Conservation (phyloP, 2,113 vertebrate genomes). For the Leucoraja erinaceus region DNA sequence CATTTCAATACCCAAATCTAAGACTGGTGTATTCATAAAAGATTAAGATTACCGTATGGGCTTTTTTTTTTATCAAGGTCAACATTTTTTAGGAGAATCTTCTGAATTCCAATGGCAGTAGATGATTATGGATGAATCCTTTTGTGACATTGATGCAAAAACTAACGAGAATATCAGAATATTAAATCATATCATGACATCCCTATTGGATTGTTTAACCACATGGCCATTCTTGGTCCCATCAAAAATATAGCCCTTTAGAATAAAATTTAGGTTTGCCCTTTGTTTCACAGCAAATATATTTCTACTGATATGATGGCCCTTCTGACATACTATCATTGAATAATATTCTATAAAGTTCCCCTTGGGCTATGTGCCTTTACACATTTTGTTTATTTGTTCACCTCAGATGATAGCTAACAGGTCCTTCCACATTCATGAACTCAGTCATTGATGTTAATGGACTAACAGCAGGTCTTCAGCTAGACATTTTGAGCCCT, state of each 20-base stretch:
- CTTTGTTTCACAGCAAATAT: neutral
- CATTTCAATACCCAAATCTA: neutral
- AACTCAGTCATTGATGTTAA: neutral
- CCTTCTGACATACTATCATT: neutral
- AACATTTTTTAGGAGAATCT: neutral
- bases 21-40: neutral
- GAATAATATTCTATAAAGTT: neutral
- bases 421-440: neutral
- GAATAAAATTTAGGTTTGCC: neutral
- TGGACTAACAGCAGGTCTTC: neutral
- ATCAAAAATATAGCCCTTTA: neutral
- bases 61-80: neutral
- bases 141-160: neutral
- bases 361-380: neutral
- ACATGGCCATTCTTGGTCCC: neutral
- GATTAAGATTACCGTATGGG: neutral
- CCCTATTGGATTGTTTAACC: neutral
- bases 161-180: neutral
- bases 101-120: neutral
- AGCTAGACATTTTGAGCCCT: constrained; percentile 1
- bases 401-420: constrained; percentile 4
- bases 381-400: constrained; percentile 18
- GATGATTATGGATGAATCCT: neutral
- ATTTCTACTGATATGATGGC: neutral
- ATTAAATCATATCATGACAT: constrained; percentile 34